These are phyloP conservation scores for Clivina fossor DNA, from an alignment of 2,888 invertebrate genomes.

Conservation along the genomic window DNA sequence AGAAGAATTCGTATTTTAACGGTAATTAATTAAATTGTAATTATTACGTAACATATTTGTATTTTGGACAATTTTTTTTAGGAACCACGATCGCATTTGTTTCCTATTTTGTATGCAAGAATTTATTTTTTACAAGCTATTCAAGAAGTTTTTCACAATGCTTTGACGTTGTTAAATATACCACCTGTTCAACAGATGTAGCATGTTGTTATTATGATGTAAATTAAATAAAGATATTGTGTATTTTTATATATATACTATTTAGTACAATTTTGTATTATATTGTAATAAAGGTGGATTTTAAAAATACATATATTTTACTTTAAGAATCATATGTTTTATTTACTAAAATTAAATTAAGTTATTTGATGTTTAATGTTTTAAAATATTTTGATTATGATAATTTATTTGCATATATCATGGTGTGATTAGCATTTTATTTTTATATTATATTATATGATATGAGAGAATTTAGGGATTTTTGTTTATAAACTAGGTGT, in stretches of 20 bases:
- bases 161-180: conserved; percentile 65
- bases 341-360: too few relatives aligned
- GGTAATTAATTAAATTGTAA: conserved; percentile 59
- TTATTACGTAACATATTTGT: conserved; percentile 35
- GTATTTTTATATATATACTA: background rate
- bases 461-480: conserved; percentile 4
- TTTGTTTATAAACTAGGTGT: conserved; percentile 47
- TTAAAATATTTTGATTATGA: too few relatives aligned
- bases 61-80: conserved; percentile 52
- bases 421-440: too few relatives aligned
- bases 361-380: too few relatives aligned
- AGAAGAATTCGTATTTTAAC: conserved; percentile 68
- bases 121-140: conserved; percentile 68
- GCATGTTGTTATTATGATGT: conserved; percentile 36
- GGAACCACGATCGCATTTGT: conserved; percentile 68
- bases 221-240: background rate
- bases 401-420: too few relatives aligned
- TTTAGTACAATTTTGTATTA: background rate
- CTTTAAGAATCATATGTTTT: too few relatives aligned
- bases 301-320: background rate
- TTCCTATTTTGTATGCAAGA: conserved; percentile 68
- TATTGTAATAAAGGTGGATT: background rate
- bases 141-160: conserved; percentile 64
- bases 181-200: conserved; percentile 71
- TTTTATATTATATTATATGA: too few relatives aligned